Base-by-base conservation (phyloP, 2,888 invertebrate genomes). In the Drosophila maculinotata region DNA sequence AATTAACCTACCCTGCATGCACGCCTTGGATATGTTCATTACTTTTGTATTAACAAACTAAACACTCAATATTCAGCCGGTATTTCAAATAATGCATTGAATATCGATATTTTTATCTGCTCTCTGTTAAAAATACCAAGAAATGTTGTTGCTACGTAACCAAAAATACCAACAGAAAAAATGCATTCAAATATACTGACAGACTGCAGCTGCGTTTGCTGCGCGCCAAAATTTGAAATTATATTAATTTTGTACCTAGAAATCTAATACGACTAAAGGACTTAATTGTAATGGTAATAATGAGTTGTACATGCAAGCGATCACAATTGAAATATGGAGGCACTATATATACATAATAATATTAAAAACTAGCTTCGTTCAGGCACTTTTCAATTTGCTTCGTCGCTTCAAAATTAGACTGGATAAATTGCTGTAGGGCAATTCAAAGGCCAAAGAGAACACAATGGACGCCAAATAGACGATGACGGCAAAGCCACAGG, bases 391-490 rank as follows among this genome's bases (percentile, higher is more conserved):
- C 45, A 47, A 35, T 44, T 66, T 80, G 63, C 57, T 67, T 31
- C 79, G 66, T 31, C 79, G 66, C 33, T 59, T 76, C 35, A 89
- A 63, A 26, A 90, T 41, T 33, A 80, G 49, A 14, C 87, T 87
- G 7, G 91, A 91, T 47, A 91, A 72, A 59, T 91, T 91, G 69
- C 89, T 89, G 48, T 90, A 91, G 10, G 91, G 91, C 65, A 91
- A 41, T 57, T 91, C 91, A 36, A 91, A 91, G 26, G 89, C 84
- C 60, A 91, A 48, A 14, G 91, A 90, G 45, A 90, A 91, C 0
- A 90, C 68, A 38, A 91, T 89, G 14, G 91, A 85, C 3, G 86
- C 72, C 58, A 90, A 57, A 41, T 91, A 91, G 10, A 90, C 89
- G 35, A 91, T 89, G 25, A 90, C 85, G 6, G 89, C 84, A 51